phyloP scores from a whole-genome alignment of 2,888 invertebrate species.

The Habroteleia sp. region DNA sequence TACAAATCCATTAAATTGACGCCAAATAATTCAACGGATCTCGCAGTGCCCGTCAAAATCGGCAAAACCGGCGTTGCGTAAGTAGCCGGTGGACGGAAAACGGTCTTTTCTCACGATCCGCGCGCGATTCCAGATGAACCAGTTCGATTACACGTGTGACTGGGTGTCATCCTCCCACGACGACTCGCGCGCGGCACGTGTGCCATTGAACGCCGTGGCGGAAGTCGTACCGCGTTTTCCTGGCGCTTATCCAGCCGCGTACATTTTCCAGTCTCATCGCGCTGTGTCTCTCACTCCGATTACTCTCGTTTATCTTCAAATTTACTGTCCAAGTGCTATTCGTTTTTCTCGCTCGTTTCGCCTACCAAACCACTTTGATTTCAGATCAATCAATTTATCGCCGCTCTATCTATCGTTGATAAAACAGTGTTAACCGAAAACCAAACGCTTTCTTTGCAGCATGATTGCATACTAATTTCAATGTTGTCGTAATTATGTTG shows the following conservation, averaged over 20 bases:
- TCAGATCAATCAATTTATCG: not conserved
- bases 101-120: slow-evolving; percentile 17
- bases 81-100: not conserved
- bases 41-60: no score
- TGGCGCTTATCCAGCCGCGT: slow-evolving; percentile 63
- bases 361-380: no score
- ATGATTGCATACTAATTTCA: no score
- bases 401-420: no score
- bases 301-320: slow-evolving; percentile 23
- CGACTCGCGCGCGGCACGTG: slow-evolving; percentile 49
- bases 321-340: slow-evolving; percentile 24
- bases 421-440: no score
- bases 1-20: slow-evolving; percentile 1
- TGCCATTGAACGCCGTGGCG: slow-evolving; percentile 55
- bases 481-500: no score
- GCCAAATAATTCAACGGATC: slow-evolving; percentile 6
- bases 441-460: no score
- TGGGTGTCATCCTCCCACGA: slow-evolving; percentile 45
- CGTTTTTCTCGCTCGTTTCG: slow-evolving; percentile 18
- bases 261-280: slow-evolving; percentile 26
- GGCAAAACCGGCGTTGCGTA: not conserved
- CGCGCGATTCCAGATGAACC: slow-evolving; percentile 28
- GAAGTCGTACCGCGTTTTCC: slow-evolving; percentile 62
- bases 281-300: slow-evolving; percentile 12
- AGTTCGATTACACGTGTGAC: slow-evolving; percentile 55